Base-by-base conservation (phyloP, 1,140 invertebrate species). In the Oryctes rhinoceros region DNA sequence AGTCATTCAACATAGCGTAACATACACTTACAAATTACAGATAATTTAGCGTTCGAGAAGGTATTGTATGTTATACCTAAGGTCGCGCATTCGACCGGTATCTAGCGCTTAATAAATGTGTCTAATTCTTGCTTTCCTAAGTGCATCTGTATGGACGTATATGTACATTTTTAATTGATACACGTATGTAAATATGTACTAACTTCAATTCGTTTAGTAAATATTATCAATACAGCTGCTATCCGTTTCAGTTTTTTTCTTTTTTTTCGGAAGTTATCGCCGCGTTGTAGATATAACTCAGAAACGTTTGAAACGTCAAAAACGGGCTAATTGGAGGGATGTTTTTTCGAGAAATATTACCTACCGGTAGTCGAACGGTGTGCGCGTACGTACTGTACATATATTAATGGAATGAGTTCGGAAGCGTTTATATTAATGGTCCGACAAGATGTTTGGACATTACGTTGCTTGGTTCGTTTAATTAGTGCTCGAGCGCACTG, bases 361-460 rank as follows among this genome's bases (percentile, higher is more conserved):
- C 53, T 18, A 59, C 53, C 49, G 49, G 49, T 53, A 53, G n/a
- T 53, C 11, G 39, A 44, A 44, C 39, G 39, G 39, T 44, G 39
- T 44, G 39, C n/a, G 13, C n/a, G 49, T 53, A 53, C 49, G 13
- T 53, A 53, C 49, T 7, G 39, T 53, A 53, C 49, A 53, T 59
- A 59, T 59, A 59, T 59, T 59, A 59, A 59, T n/a, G 53, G 53
- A 18, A 59, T n/a, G 53, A 59, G 18, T 59, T 59, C 53, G n/a
- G 53, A 59, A 59, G 53, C 53, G 53, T 59, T 18, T 18, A 18
- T 18, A 59, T 59, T 59, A 59, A 59, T 59, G 53, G 53, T 59
- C 15, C 18, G 18, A 59, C 53, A 18, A 59, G 53, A 59, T 59
- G 53, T 59, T 59, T 59, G 18, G 53, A 59, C 53, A 59, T 59